Evolutionary conservation across 2,113 vertebrate species (phyloP).

Genomic region (Poeciliopsis turrubarensis): DNA sequence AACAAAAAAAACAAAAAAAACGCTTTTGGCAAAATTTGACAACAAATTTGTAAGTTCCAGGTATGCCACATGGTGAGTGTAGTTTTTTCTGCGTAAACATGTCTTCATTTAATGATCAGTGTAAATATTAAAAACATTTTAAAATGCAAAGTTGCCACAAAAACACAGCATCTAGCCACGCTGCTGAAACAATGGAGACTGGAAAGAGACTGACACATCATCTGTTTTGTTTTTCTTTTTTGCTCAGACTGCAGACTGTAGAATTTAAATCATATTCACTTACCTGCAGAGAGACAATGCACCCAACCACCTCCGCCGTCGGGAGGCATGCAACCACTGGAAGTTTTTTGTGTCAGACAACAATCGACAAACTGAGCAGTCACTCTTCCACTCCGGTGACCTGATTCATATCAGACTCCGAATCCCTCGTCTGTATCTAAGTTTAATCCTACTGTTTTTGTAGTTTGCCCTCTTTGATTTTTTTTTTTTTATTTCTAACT

Average conservation of each 20-base stretch:
- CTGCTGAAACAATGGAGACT: neutral
- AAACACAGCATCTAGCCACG: neutral
- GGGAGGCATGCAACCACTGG: constrained; percentile 25
- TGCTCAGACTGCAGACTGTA: neutral
- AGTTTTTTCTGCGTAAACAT: constrained; percentile 20
- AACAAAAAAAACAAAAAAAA: too few relatives aligned
- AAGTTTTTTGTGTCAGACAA: constrained; percentile 43
- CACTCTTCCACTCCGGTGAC: constrained; percentile 48
- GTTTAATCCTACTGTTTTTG: neutral
- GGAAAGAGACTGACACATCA: constrained; percentile 2
- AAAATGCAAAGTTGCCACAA: constrained; percentile 8
- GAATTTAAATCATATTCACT: constrained; percentile 9
- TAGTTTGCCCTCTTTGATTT: neutral
- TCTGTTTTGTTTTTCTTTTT: constrained; percentile 4
- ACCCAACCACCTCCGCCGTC: constrained; percentile 21
- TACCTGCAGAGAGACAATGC: constrained; percentile 1
- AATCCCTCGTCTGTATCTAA: constrained; percentile 1
- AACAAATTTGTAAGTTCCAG: neutral
- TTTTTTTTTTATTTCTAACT: neutral
- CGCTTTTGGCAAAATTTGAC: too few relatives aligned
- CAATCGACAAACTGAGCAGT: constrained; percentile 19
- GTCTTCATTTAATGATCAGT: constrained; percentile 27
- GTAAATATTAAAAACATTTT: constrained; percentile 22
- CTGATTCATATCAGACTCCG: constrained; percentile 28
- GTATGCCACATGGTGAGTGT: constrained; percentile 10